Base-by-base conservation (phyloP, 2,797 vertebrate genomes). In the Scleropages formosus region DNA sequence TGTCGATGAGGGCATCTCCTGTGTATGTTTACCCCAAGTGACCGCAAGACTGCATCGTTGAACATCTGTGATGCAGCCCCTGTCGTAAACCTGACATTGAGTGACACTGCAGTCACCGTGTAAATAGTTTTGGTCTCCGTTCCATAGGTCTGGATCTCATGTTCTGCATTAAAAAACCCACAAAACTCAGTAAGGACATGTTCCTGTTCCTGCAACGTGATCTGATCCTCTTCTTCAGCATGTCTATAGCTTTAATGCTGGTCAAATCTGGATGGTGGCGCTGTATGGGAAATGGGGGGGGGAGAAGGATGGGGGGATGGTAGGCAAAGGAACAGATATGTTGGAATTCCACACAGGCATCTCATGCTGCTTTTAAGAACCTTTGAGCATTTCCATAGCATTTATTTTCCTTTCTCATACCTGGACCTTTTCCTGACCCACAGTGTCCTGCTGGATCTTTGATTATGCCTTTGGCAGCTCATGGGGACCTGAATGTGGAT, bases 321-420 rank as follows among this genome's bases (percentile, higher is more conserved):
- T 83, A 18, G 83, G 70, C 72, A 71, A 71, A 75, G 22, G 49
- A 24, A 75, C n/a, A 76, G 74, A 47, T 44, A 62, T 12, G 22
- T 22, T 63, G 75, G 77, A 86, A 89, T 87, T 83, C 82, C 84
- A 82, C 74, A 66, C 65, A 80, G 87, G 84, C 80, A 76, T 84
- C 79, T 78, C 72, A 39, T 64, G 62, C 84, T 58, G 16, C 75
- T 78, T 76, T 77, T 84, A 80, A 82, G 82, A 88, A 84, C 82
- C 78, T 85, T 78, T 80, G 49, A 75, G 76, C 73, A 87, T 90
- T 89, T 88, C 85, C 86, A 89, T 90, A 86, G 81, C 86, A 89
- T 90, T 89, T 88, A 87, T 88, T 88, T 86, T 85, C 80, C 58
- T 65, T n/a, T 72, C 78, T 77, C 82, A 78, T 82, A 78, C 82